These are phyloP conservation scores for Norana najaformis DNA, from an alignment of 2,888 invertebrate genomes.

Conservation along the genomic window DNA sequence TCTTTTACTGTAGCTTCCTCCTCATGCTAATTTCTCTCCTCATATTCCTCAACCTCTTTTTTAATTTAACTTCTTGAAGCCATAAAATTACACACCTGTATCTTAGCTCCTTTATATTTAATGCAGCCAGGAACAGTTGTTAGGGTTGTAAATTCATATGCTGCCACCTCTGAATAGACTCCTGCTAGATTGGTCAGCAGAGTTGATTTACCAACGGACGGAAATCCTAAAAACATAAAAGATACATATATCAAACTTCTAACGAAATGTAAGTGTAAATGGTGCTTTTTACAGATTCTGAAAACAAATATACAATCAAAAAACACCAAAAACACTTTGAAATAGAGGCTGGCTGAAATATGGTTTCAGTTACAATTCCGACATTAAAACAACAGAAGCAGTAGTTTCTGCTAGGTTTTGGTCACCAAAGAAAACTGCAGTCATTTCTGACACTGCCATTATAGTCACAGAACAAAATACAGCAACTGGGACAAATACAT, in stretches of 20 bases:
- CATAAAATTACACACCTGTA: conserved; percentile 73
- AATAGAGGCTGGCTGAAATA: neutral
- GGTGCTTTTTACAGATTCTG: neutral
- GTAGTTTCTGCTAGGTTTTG: neutral
- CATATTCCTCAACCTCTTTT: too few species aligned
- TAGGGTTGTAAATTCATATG: conserved; percentile 98
- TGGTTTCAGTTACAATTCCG: neutral
- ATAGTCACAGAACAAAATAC: too few species aligned
- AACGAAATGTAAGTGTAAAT: neutral
- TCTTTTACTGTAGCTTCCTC: too few species aligned
- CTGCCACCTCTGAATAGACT: conserved; percentile 98
- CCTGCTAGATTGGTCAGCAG: conserved; percentile 95
- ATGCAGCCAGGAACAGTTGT: conserved; percentile 99
- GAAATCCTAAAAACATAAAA: conserved; percentile 75
- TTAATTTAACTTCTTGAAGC: too few species aligned
- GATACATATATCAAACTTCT: neutral
- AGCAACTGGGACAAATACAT: too few species aligned
- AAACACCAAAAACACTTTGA: neutral
- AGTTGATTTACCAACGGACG: conserved; percentile 98
- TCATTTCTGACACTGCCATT: too few species aligned
- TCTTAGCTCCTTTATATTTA: conserved; percentile 89
- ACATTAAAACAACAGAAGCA: neutral
- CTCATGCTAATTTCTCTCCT: too few species aligned
- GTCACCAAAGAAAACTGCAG: too few species aligned
- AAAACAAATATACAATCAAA: neutral